These are phyloP conservation scores for Zaprionus ghesquierei DNA, from an alignment of 1,140 invertebrate genomes.

Conservation along the genomic window DNA sequence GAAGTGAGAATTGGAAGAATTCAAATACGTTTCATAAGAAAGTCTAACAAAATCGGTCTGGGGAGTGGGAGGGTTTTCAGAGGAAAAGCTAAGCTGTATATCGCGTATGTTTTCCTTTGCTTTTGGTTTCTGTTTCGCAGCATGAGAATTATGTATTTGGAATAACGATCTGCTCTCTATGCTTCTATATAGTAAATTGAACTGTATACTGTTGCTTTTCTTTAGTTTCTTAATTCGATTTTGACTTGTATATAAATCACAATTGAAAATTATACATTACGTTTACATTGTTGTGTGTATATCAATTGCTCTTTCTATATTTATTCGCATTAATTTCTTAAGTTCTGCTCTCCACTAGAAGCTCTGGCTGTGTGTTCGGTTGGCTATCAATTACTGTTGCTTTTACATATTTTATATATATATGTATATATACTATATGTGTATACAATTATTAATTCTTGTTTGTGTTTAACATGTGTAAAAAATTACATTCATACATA, in stretches of 20 bases:
- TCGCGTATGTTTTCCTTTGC: not conserved
- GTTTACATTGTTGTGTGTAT: not conserved
- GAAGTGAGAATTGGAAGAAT: conserved; percentile 12
- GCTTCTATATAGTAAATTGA: not conserved
- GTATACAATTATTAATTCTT: conserved; percentile 3
- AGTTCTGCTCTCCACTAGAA: conserved; percentile 39
- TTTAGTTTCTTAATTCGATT: conserved; percentile 10
- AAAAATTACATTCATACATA: not conserved
- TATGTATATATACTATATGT: not conserved
- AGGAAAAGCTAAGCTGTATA: not conserved
- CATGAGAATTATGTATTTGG: not conserved
- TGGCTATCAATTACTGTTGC: conserved; percentile 42
- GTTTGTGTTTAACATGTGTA: not conserved
- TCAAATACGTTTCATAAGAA: not conserved
- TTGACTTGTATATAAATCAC: conserved; percentile 27
- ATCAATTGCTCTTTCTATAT: conserved; percentile 31
- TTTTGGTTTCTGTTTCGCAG: not conserved
- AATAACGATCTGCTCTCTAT: conserved; percentile 1
- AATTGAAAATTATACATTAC: conserved; percentile 15
- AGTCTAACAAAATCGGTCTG: not conserved
- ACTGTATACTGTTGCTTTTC: conserved; percentile 15
- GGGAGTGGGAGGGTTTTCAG: not conserved
- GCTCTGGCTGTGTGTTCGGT: conserved; percentile 59
- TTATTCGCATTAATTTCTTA: conserved; percentile 21
- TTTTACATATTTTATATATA: not conserved